These are phyloP conservation scores for Pitta sordida DNA, from an alignment of 2,113 vertebrate genomes.

Conservation along the genomic window DNA sequence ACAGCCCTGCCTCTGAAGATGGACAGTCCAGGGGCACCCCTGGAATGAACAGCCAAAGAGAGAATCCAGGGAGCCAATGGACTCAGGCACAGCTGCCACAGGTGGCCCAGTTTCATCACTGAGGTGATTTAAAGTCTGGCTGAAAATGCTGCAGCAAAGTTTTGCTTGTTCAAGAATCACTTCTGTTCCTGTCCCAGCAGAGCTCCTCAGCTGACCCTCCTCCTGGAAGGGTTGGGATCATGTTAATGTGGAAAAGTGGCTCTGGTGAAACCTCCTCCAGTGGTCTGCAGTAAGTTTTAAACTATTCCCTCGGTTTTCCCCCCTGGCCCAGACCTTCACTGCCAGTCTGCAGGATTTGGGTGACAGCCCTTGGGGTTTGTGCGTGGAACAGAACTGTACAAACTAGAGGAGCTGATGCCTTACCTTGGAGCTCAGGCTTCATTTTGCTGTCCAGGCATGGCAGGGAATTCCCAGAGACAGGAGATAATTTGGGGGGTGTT, in stretches of 20 bases:
- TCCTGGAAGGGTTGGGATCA: not conserved
- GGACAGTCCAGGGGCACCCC: not conserved
- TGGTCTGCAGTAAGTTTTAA: not conserved
- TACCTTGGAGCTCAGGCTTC: no score
- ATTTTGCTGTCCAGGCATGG: no score
- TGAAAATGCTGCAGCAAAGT: not conserved
- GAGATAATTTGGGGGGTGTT: no score
- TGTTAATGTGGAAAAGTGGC: not conserved
- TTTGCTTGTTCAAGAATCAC: not conserved
- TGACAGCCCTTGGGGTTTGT: not conserved
- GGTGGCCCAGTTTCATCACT: not conserved
- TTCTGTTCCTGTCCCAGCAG: not conserved
- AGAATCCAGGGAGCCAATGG: not conserved
- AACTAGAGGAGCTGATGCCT: no score
- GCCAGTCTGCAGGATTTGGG: not conserved
- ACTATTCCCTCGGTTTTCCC: not conserved
- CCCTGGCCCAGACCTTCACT: not conserved
- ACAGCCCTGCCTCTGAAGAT: not conserved
- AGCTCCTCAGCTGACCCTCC: not conserved
- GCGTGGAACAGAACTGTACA: not conserved
- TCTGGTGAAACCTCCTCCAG: not conserved
- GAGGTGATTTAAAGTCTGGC: not conserved
- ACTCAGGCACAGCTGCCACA: not conserved
- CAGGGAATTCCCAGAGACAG: no score
- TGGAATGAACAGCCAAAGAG: not conserved